Conservation (phyloP, 1,140 invertebrate genomes). For the Sycophaga agraensis region DNA sequence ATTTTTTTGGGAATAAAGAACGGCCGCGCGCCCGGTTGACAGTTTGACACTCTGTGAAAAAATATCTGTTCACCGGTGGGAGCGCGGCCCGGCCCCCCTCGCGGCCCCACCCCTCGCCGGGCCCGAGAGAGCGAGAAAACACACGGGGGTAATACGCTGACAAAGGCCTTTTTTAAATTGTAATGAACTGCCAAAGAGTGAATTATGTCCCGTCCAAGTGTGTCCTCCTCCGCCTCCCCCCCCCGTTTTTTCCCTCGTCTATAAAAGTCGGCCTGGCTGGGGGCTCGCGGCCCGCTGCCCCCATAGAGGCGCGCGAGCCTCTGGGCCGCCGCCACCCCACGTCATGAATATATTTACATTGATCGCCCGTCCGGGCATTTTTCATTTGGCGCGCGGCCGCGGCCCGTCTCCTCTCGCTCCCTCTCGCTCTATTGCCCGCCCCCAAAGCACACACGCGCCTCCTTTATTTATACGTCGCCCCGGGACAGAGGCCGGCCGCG, state of each 20-base stretch:
- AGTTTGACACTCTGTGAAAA: slow-evolving; percentile 29
- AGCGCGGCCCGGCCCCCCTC: neutral
- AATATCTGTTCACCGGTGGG: slow-evolving; percentile 26
- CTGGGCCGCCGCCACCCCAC: slow-evolving; percentile 44
- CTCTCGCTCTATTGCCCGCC: no score
- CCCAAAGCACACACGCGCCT: neutral
- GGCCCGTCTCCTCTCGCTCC: neutral
- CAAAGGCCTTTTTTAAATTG: slow-evolving; percentile 55
- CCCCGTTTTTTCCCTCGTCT: slow-evolving; percentile 20
- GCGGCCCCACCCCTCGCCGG: neutral
- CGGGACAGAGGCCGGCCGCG: slow-evolving; percentile 33
- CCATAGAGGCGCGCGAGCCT: slow-evolving; percentile 15
- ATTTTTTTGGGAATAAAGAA: slow-evolving; percentile 25
- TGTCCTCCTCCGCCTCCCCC: slow-evolving; percentile 35
- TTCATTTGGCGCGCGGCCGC: slow-evolving; percentile 47
- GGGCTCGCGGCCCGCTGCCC: neutral
- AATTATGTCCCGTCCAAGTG: slow-evolving; percentile 56
- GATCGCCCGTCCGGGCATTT: slow-evolving; percentile 57
- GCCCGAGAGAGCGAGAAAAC: neutral
- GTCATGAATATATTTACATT: slow-evolving; percentile 61
- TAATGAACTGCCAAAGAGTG: slow-evolving; percentile 60
- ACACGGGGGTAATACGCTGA: slow-evolving; percentile 33
- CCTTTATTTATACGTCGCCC: slow-evolving; percentile 41
- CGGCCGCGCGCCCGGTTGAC: slow-evolving; percentile 9
- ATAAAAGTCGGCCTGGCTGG: slow-evolving; percentile 28